Evolutionary conservation across 1,140 invertebrate genomes (phyloP), one percentile per base, ranked within the genome.

Genomic region (Pentalonia nigronervosa): DNA sequence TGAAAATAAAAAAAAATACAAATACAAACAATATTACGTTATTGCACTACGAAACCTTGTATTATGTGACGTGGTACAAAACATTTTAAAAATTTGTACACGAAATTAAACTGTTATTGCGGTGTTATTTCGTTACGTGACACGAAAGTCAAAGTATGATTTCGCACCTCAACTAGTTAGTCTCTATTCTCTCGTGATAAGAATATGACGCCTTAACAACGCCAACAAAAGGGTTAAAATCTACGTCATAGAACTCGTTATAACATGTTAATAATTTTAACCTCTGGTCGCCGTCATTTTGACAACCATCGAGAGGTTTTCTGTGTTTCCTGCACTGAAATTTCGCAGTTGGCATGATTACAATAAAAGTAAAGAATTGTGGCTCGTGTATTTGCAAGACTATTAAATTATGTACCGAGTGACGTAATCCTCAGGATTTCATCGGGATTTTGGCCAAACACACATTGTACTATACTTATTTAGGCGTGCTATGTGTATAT

Each of bases 121-220:
- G 89, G 23, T 60, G 6, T 60, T 45, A 8, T 34, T n/a, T 76
- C n/a, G 30, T 17, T 47, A 90, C 89, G 89, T 90, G 89, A 67
- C 53, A 36, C 14, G 36, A 67, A 90, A 67, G 56, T 47, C 34
- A 90, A 45, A 45, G 14, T 90, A 23, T 8, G 36, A n/a, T n/a
- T 90, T 45, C 36, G 30, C 14, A 36, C 56, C 21, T 17, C 89
- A 20, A 45, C 41, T 90, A 45, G 89, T 90, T 90, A 90, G 53
- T 25, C 7, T 45, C 89, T 67, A 90, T 90, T 67, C 89, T 90
- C 89, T 45, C 7, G 56, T 67, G 60, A 90, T 90, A 67, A 90
- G 41, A 56, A 56, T 56, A 89, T 53, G 25, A 67, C 11, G 20
- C 23, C 21, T 41, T 67, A 14, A 9, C 47, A 67, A 67, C 45